Percentiles rank a stretch among this genome's conserved stretches.
Conservation (phyloP, 2,113 vertebrate species). For the Phalacrocorax aristotelis region DNA sequence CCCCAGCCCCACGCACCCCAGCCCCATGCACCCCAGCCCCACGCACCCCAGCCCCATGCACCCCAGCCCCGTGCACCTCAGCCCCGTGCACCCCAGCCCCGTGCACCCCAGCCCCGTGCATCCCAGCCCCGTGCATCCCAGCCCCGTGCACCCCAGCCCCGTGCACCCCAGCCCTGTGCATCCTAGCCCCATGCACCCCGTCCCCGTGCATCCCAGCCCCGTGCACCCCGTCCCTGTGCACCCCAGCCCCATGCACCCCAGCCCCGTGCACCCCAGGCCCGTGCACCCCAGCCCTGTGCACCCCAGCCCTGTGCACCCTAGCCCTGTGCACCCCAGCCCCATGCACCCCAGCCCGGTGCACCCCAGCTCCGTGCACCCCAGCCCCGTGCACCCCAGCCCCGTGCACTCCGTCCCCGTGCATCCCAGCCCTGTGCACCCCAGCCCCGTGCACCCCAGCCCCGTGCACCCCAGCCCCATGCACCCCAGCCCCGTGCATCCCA, state of each 20-base stretch:
- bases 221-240: not conserved
- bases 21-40: not conserved
- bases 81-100: not conserved
- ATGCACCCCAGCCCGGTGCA: no score
- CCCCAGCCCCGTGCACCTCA: not conserved
- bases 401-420: rapidly evolving
- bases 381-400: rapidly evolving
- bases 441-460: rapidly evolving
- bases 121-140: no score
- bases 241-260: no score
- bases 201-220: not conserved
- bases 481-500: not conserved
- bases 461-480: no score
- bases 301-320: no score
- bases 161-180: no score
- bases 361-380: not conserved
- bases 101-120: rapidly evolving
- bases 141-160: not conserved
- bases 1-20: no score
- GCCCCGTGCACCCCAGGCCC: no score
- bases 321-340: no score
- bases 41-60: no score
- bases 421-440: not conserved
- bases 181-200: not conserved
- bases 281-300: no score